Base-by-base conservation (phyloP, 2,113 vertebrate species). In the Mystacornis crossleyi region DNA sequence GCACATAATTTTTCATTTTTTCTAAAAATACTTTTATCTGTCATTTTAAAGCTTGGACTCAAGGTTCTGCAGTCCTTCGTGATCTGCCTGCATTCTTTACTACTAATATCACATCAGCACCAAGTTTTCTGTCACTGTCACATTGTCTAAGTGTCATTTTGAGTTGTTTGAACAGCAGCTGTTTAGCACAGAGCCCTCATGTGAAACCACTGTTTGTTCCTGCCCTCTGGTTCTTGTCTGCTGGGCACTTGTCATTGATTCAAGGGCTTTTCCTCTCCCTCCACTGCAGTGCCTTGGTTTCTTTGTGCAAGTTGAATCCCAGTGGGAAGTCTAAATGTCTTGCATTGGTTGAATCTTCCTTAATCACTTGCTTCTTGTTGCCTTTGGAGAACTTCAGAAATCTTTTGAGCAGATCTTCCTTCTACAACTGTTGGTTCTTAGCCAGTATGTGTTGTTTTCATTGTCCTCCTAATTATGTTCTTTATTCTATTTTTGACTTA, bases 211-310 rank as follows among this genome's bases (percentile, higher is more conserved):
- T 12, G 0, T 82, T 88, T 86, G 28, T 94, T 90, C 58, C 47
- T 77, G 11, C 70, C 61, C 61, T 87, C 73, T 93, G 87, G 48
- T 93, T 96, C 81, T 78, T 77, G 43, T 89, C 86, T 95, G 48
- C 78, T 78, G 20, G 69, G 53, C 43, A 31, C 77, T 84, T 93
- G 78, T 60, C n/a, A 60, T 9, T 64, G 73, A 60, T 86, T 57
- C 65, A 71, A 71, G 57, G 28, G 26, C 61, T 26, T 89, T 84
- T 31, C 23, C 11, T 82, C 28, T 85, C 48, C 18, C 31, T 60
- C 51, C 17, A 18, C 58, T 4, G 2, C 45, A 62, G 43, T 42
- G 18, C 24, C 47, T 78, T 67, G 12, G 36, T 81, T 91, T 87
- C 55, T 71, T 67, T 79, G 48, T 74, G 73, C 47, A 50, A 11